Evolutionary conservation across 1,140 invertebrate species (phyloP), one percentile per base, ranked within the genome.

Genomic region (Eufriesea mexicana): DNA sequence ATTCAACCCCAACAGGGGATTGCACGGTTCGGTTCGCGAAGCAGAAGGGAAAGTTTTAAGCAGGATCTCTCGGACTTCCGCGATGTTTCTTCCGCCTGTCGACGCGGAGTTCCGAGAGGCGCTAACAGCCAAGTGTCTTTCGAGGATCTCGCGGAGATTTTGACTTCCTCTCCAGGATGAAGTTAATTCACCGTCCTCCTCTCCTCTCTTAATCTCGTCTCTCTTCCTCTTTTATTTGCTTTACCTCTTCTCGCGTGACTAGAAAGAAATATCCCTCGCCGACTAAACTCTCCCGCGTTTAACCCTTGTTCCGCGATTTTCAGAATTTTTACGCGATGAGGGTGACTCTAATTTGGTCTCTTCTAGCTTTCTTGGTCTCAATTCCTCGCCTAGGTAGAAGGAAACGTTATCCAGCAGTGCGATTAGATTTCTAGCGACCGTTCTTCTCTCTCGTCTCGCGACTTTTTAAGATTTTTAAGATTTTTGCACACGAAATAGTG

Each of bases 31-130:
- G 14, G 42, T 10, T 51, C 28, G 57, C 8, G 49, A 47, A 64
- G 51, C 28, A 74, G 59, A 14, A 42, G 18, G 12, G n/a, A 64
- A 64, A 80, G 28, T 80, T 80, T 74, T n/a, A 80, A 80, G 70
- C 23, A 64, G 49, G 49, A 80, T 80, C 61, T 80, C 61, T 80
- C 35, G 14, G 78, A 64, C n/a, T 64, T 80, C 10, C 55, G 5
- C 49, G 47, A 9, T 73, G 35, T 62, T 54, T 64, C 59, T 25
- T 49, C 28, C 28, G 59, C 10, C 4, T 45, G 28, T 64, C 70
- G 70, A 45, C 47, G 10, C 14, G 20, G 67, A 51, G 77, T 54
- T 72, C 35, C 47, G 23, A 49, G n/a, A 71, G 68, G 45, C 49
- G 68, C 42, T 72, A 73, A 79, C 68, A 72, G 51, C 47, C n/a